These are phyloP conservation scores for Caracal caracal DNA, from an alignment of 2,113 vertebrate genomes.

Conservation along the genomic window DNA sequence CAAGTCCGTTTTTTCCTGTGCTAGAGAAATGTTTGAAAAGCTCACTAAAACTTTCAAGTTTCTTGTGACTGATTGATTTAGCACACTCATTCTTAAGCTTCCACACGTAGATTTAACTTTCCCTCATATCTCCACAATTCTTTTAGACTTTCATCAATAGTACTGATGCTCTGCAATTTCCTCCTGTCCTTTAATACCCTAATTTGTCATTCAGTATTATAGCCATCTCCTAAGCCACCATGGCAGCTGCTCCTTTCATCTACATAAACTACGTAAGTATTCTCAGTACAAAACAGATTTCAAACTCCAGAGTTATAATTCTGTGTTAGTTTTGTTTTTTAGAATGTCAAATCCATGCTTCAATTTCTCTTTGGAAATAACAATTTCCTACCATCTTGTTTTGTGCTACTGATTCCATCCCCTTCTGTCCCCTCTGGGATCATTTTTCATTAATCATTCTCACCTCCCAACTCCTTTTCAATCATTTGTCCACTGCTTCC, in stretches of 20 bases:
- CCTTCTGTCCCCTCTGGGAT: not conserved
- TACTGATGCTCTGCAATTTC: conserved; percentile 5
- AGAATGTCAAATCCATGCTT: not conserved
- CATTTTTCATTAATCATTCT: not conserved
- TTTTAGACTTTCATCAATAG: not conserved
- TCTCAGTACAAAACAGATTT: not conserved
- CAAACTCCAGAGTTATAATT: not conserved
- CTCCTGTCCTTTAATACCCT: not conserved
- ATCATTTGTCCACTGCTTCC: not conserved
- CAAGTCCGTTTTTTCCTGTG: not conserved
- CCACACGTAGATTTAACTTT: conserved; percentile 14
- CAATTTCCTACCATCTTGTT: not conserved
- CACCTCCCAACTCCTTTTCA: not conserved
- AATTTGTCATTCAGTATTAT: not conserved
- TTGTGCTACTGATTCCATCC: not conserved
- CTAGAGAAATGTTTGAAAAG: conserved; percentile 4
- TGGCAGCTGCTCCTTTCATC: not conserved
- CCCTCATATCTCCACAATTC: not conserved
- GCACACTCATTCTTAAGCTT: conserved; percentile 1
- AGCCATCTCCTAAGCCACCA: not conserved
- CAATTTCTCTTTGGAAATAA: not conserved
- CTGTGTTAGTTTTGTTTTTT: not conserved
- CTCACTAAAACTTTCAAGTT: conserved; percentile 13
- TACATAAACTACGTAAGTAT: not conserved
- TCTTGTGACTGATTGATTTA: conserved; percentile 50